Base-by-base conservation (phyloP, 2,797 vertebrate genomes). In the Okamejei kenojei region DNA sequence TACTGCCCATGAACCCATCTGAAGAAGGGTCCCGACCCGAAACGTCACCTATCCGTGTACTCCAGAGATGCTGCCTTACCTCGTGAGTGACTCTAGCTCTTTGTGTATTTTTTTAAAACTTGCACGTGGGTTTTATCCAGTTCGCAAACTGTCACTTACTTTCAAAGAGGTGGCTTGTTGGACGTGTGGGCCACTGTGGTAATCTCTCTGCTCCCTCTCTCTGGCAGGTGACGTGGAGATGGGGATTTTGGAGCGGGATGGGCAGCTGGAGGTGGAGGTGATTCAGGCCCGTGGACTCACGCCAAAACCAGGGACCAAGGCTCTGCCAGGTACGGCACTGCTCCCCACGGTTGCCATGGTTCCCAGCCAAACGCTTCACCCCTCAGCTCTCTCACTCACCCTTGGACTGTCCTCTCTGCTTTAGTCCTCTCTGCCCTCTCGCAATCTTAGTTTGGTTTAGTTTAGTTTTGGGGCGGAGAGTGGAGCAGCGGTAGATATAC, bases 221-320 rank as follows among this genome's bases (percentile, higher is more conserved):
- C 45, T 54, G 68, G 11, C 35, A 92, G 90, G 90, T 76, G 90
- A 92, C 29, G 90, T 92, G 2, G 90, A 92, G 29, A 92, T 92
- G 29, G 90, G 90, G 10, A 74, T 92, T 15, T n/a, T 92, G 90
- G 90, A 92, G 21, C 73, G 90, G 71, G 73, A 92, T 0, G 90
- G 90, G 10, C 90, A 92, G 38, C 90, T 92, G 7, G 90, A 92
- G 29, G 90, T 92, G 71, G 90, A 92, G 45, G 90, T 92, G 38
- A 92, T 92, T 54, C 90, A 92, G 5, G 90, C 90, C 9, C 90
- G 90, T 0, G 90, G 90, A 0, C 73, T 92, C 10, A 92, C 90
- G 35, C 90, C 23, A 15, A 92, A 92, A 92, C 23, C 73, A 17
- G 90, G 90, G 23, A 74, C 90, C 21, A 92, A 92, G 26, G 29